Conservation (phyloP, 2,113 vertebrate genomes). For the Sigmodon hispidus region DNA sequence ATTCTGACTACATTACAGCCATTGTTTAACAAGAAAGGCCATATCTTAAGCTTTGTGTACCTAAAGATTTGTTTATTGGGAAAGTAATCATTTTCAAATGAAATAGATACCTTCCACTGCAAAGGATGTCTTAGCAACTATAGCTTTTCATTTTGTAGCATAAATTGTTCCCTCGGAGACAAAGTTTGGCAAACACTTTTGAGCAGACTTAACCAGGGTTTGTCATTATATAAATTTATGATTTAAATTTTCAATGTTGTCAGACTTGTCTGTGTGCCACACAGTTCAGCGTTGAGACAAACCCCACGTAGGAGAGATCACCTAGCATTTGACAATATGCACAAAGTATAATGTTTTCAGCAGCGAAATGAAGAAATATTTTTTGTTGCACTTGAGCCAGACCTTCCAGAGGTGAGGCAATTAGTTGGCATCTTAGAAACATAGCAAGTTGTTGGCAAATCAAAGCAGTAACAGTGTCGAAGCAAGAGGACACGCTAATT, state of each 20-base stretch:
- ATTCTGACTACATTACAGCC: background rate
- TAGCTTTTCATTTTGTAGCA: constrained; percentile 55
- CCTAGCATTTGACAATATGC: background rate
- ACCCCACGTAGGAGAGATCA: constrained; percentile 10
- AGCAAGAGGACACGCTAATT: constrained; percentile 3
- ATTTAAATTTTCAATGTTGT: constrained; percentile 46
- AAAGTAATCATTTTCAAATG: constrained; percentile 68
- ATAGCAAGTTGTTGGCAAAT: background rate
- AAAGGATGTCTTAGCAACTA: constrained; percentile 59
- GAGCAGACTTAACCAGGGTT: background rate
- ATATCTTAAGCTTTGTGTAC: constrained; percentile 51
- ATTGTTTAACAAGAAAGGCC: constrained; percentile 62
- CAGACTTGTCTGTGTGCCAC: constrained; percentile 2
- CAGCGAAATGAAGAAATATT: background rate
- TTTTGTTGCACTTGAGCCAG: constrained; percentile 43
- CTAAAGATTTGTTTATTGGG: constrained; percentile 69
- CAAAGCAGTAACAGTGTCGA: background rate
- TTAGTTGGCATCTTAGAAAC: constrained; percentile 34
- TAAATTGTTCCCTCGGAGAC: constrained; percentile 33
- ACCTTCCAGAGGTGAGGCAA: constrained; percentile 39
- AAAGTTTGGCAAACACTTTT: constrained; percentile 51
- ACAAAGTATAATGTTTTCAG: background rate
- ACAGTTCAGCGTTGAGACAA: background rate
- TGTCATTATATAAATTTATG: constrained; percentile 45
- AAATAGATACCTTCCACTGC: constrained; percentile 55